Percentiles rank a stretch among this genome's conserved stretches.
These are phyloP conservation scores for Agelaius tricolor DNA, from an alignment of 2,113 vertebrate species.

Conservation along the genomic window DNA sequence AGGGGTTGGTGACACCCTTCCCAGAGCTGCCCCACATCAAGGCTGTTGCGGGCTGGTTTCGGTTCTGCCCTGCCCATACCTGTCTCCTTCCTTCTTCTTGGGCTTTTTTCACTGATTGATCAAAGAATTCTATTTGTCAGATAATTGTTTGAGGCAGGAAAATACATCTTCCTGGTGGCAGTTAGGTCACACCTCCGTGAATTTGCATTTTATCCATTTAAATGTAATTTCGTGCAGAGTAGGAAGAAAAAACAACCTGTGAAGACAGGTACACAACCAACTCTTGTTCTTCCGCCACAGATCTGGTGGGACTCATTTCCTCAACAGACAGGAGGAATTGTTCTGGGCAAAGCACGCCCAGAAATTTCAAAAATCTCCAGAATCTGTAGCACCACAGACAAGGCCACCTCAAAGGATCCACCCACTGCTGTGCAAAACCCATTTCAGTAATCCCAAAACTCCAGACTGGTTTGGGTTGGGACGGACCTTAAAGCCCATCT, in stretches of 20 bases:
- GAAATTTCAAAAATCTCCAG: neutral
- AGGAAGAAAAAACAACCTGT: neutral
- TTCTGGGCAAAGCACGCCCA: neutral
- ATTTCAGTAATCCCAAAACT: neutral
- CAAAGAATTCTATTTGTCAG: neutral
- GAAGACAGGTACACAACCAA: neutral
- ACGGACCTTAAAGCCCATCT: neutral
- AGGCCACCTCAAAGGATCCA: neutral
- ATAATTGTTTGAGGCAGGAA: neutral
- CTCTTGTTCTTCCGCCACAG: neutral
- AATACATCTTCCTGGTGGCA: neutral
- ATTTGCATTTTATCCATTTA: neutral
- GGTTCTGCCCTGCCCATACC: neutral
- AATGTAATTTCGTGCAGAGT: rapidly evolving
- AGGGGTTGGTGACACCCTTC: neutral
- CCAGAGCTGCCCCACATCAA: neutral
- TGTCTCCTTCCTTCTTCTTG: neutral
- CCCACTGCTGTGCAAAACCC: neutral
- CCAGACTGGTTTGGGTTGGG: neutral
- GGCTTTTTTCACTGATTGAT: neutral
- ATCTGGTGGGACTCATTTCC: neutral
- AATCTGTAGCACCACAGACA: neutral
- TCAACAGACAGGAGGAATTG: neutral
- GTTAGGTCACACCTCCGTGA: rapidly evolving
- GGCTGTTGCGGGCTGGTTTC: neutral